Evolutionary conservation across 2,113 vertebrate genomes (phyloP), one percentile per base, ranked within the genome.

Genomic region (Anoplopoma fimbria): DNA sequence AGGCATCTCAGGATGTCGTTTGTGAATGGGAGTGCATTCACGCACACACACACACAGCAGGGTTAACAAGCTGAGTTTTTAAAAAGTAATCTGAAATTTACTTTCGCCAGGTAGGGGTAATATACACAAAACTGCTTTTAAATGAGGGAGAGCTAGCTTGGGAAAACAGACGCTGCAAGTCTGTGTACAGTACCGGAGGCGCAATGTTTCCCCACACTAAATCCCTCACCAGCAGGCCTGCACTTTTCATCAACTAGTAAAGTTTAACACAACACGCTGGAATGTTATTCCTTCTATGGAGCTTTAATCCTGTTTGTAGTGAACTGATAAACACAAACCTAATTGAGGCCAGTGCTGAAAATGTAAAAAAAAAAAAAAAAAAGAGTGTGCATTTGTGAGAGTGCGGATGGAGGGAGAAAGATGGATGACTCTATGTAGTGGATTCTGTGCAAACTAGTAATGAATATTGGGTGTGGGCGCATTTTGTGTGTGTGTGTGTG

Each of bases 1-100:
- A 93, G 93, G 91, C 88, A 87, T 93, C 91, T 93, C 91, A 91
- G 88, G 90, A 93, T 94, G 93, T 92, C 74, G 80, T 92, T 94
- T 94, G 92, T 95, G 93, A 94, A 95, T 94, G 93, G 90, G 91
- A 93, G 85, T 75, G 79, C 27, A 67, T 87, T 84, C 67, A 38
- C 72, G 31, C 8, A 7, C 69, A 38, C 38, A 68, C 40, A 63
- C 29, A 65, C 60, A 21, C 31, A 38, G 45, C 57, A 61, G 0
- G 4, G 61, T 62, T 58, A 76, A 78, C 7, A 8, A 69, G 72
- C 49, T 34, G 27, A 53, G 10, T 79, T 74, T 76, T 76, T 55
- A 8, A 36, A 62, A 79, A 67, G 57, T 71, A 75, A 31, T 75
- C 83, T 82, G 58, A 33, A 60, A 69, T 86, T 74, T 69, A 40